These are phyloP conservation scores for Ctenoplectra terminalis DNA, from an alignment of 1,140 invertebrate species.

Conservation along the genomic window DNA sequence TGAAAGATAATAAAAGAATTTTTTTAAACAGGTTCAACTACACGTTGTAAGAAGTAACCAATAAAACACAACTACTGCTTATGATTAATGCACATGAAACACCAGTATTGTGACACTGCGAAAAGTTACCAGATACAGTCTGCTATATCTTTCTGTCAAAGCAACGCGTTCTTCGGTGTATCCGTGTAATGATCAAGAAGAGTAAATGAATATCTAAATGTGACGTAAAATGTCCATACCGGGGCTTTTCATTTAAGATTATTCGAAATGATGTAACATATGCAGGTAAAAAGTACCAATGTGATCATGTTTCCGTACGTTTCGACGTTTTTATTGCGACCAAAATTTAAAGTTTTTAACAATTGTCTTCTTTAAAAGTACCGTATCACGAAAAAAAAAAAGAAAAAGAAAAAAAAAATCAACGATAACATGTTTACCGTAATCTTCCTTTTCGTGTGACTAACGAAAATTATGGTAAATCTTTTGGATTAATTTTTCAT, in stretches of 20 bases:
- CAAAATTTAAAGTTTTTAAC: constrained; percentile 27
- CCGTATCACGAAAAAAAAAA: background rate
- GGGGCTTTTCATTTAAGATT: constrained; percentile 24
- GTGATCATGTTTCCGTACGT: background rate
- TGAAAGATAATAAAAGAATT: background rate
- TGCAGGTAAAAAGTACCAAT: constrained; percentile 1
- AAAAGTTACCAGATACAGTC: constrained; percentile 67
- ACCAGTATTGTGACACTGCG: background rate
- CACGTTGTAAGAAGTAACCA: background rate
- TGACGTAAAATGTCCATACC: constrained; percentile 39
- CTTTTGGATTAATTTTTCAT: background rate
- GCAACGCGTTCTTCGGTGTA: constrained; percentile 49
- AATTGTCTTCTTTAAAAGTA: constrained; percentile 1
- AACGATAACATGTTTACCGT: constrained; percentile 20
- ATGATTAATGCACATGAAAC: background rate
- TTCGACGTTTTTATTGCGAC: background rate
- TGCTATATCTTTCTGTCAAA: constrained; percentile 70
- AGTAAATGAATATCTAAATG: constrained; percentile 43
- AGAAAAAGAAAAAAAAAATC: too few relatives aligned
- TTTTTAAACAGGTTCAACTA: background rate
- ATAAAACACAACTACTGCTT: background rate
- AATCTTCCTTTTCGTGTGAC: background rate
- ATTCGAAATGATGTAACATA: constrained; percentile 36
- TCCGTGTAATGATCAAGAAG: constrained; percentile 42
- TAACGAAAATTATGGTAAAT: background rate